Conservation (phyloP, 2,113 vertebrate genomes). For the Scytalopus superciliaris region DNA sequence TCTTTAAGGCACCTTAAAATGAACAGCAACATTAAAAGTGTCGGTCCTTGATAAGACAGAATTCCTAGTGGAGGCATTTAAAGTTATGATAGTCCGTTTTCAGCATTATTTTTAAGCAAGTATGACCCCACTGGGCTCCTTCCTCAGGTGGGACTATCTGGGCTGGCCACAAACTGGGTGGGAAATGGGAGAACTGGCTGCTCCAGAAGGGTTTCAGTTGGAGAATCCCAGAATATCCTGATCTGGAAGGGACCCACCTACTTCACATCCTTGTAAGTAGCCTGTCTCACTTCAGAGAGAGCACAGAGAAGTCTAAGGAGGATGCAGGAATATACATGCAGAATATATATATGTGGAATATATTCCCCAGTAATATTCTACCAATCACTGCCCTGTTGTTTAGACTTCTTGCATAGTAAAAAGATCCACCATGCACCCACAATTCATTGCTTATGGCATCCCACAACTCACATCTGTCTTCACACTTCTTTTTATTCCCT, state of each 20-base stretch:
- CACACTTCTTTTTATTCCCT: not conserved
- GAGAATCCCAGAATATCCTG: too few relatives aligned
- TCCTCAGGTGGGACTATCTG: fast-evolving
- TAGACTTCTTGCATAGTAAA: not conserved
- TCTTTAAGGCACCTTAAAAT: not conserved
- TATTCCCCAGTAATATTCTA: not conserved
- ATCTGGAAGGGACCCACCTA: not conserved
- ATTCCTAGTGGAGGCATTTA: not conserved
- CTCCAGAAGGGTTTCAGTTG: fast-evolving
- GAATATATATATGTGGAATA: not conserved
- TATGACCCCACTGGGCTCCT: not conserved
- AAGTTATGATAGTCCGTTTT: not conserved
- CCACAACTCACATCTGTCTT: not conserved
- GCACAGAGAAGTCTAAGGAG: not conserved
- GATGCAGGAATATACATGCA: fast-evolving
- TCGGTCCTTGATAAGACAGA: not conserved
- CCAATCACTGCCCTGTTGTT: not conserved
- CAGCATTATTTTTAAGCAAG: not conserved
- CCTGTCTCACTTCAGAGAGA: not conserved
- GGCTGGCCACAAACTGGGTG: not conserved
- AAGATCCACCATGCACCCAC: not conserved
- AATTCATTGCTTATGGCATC: not conserved
- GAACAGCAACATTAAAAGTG: not conserved
- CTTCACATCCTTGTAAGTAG: not conserved
- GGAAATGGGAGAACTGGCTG: not conserved